Evolutionary conservation across 2,888 invertebrate genomes (phyloP).

Genomic region (Himalopsyche kuldschensis): DNA sequence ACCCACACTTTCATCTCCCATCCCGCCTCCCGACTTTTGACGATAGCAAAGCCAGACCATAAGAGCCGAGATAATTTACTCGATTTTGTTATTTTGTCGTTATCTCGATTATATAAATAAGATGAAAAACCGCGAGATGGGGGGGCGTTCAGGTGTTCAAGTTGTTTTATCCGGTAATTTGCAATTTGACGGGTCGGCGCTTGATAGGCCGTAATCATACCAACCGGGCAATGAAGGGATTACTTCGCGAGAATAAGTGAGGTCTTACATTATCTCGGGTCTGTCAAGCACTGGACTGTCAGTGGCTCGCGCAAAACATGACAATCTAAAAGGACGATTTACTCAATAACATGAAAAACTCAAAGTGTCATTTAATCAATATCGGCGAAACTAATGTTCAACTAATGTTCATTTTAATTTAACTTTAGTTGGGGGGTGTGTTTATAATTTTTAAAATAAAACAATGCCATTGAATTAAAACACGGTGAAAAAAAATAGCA

Average conservation of each 20-base stretch:
- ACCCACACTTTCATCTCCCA: neutral
- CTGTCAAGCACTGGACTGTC: neutral
- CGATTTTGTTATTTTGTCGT: conserved; percentile 33
- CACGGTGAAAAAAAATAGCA: no score
- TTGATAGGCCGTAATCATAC: conserved; percentile 15
- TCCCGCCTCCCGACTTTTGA: neutral
- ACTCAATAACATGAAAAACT: no score
- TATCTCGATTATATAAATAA: conserved; percentile 27
- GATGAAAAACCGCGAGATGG: conserved; percentile 25
- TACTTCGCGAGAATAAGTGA: neutral
- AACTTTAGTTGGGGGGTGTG: no score
- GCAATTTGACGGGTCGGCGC: conserved; percentile 50
- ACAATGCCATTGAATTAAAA: no score
- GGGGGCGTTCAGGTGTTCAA: conserved; percentile 16
- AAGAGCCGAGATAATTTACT: conserved; percentile 22
- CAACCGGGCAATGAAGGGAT: neutral
- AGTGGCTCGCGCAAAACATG: neutral
- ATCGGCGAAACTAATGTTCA: no score
- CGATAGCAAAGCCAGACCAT: neutral
- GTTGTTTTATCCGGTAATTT: conserved; percentile 50
- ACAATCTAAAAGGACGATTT: neutral
- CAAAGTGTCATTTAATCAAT: no score
- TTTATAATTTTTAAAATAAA: no score
- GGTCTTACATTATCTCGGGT: neutral
- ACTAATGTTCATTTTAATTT: no score